Conservation (phyloP, 2,888 invertebrate species). For the Herminia tarsipennalis region DNA sequence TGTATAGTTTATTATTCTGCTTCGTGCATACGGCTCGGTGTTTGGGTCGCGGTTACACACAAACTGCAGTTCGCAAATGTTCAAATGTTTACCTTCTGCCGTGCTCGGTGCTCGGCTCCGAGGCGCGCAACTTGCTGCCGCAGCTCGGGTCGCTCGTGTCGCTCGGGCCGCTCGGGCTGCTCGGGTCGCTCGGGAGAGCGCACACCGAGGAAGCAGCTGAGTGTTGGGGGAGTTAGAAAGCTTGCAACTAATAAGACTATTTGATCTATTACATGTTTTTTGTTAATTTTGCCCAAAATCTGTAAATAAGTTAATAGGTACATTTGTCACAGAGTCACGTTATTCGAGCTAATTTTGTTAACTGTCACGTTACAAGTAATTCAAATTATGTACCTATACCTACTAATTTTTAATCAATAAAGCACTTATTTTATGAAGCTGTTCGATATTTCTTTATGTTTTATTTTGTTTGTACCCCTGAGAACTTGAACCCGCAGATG, state of each 20-base stretch:
- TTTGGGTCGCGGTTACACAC: too few species aligned
- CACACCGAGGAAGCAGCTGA: too few species aligned
- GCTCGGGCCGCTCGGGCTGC: too few species aligned
- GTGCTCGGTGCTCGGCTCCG: too few species aligned
- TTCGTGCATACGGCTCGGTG: slow-evolving; percentile 48
- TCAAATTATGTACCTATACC: slow-evolving; percentile 70
- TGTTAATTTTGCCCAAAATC: slow-evolving; percentile 49
- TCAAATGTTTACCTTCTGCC: too few species aligned
- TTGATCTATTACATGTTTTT: slow-evolving; percentile 41
- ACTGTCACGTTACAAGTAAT: slow-evolving; percentile 66
- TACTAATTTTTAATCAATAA: slow-evolving; percentile 81
- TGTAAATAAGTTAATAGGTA: slow-evolving; percentile 63
- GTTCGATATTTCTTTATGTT: slow-evolving; percentile 63
- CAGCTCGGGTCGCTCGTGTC: too few species aligned
- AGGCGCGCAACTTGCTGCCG: too few species aligned
- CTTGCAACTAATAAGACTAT: slow-evolving; percentile 42
- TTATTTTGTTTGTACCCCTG: slow-evolving; percentile 33
- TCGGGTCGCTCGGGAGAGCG: too few species aligned
- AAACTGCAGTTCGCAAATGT: too few species aligned
- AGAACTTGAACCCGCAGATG: background rate
- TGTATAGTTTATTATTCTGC: slow-evolving; percentile 51
- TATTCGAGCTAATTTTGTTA: slow-evolving; percentile 57
- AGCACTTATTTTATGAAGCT: slow-evolving; percentile 83
- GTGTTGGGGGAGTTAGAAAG: slow-evolving; percentile 29
- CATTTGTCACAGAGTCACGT: slow-evolving; percentile 35